Conservation (phyloP, 1,140 invertebrate species). For the Oscheius sp. region DNA sequence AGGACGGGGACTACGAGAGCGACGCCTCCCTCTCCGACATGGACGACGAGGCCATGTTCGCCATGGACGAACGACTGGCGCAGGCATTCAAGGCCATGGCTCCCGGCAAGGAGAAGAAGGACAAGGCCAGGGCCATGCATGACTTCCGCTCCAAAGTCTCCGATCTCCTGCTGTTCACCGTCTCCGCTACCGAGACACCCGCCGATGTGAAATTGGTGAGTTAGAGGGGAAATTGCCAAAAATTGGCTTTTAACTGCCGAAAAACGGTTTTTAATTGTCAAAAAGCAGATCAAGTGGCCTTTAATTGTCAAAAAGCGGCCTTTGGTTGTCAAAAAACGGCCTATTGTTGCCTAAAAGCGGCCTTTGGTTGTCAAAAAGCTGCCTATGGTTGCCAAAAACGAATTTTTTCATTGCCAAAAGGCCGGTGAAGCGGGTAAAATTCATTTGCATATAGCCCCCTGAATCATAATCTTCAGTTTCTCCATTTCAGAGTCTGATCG, state of each 20-base stretch:
- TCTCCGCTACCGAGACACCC: neutral
- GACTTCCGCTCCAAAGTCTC: conserved; percentile 8
- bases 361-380: no score
- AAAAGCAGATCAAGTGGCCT: no score
- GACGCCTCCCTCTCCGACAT: neutral
- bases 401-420: no score
- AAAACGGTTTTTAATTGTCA: no score
- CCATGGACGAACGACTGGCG: conserved; percentile 1
- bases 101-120: neutral
- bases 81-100: neutral
- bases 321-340: no score
- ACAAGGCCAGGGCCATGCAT: neutral
- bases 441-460: no score
- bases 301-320: no score
- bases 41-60: conserved; percentile 13
- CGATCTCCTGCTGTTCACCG: conserved; percentile 9
- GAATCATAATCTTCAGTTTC: no score
- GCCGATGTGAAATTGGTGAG: neutral
- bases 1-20: neutral
- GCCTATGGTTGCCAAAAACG: no score
- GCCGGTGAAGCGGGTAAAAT: no score
- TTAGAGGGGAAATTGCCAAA: neutral
- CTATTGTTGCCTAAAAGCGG: no score
- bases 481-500: neutral
- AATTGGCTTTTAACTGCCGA: no score